phyloP scores from a whole-genome alignment of 1,140 invertebrate species.

The Mercenaria mercenaria region DNA sequence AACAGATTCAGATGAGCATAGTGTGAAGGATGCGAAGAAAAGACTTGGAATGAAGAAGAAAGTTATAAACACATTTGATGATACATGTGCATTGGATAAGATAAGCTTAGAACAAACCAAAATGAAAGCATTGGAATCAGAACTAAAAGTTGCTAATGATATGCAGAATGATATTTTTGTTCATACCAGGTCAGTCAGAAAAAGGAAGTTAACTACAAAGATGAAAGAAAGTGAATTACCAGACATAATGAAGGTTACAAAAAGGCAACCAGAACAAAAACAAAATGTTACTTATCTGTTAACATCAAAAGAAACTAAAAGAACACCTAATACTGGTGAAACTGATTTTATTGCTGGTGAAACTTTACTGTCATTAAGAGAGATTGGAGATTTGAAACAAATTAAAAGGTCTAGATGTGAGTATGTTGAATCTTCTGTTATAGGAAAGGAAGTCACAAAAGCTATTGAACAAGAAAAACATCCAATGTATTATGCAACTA shows the following conservation, averaged over 20 bases:
- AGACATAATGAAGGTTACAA: not conserved
- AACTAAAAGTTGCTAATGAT: too few species aligned
- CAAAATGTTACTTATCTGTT: not conserved
- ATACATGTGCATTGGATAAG: too few species aligned
- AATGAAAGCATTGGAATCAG: too few species aligned
- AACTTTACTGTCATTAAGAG: not conserved
- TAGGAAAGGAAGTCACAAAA: not conserved
- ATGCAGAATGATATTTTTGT: not conserved
- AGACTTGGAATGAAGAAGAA: too few species aligned
- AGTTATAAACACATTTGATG: too few species aligned
- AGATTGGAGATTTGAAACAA: not conserved
- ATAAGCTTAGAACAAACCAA: too few species aligned
- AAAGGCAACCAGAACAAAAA: not conserved
- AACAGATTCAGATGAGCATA: too few species aligned
- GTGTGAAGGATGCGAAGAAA: too few species aligned
- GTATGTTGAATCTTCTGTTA: too few species aligned
- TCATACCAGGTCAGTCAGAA: not conserved
- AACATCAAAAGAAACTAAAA: not conserved
- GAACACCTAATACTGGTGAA: not conserved
- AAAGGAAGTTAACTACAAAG: constrained; percentile 39
- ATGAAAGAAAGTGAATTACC: constrained; percentile 27
- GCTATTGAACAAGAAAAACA: not conserved
- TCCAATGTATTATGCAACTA: not conserved
- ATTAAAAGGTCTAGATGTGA: not conserved
- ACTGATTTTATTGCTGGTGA: not conserved